Evolutionary conservation across 2,888 invertebrate species (phyloP), one percentile per base, ranked within the genome.

Genomic region (Sinelater perroti): DNA sequence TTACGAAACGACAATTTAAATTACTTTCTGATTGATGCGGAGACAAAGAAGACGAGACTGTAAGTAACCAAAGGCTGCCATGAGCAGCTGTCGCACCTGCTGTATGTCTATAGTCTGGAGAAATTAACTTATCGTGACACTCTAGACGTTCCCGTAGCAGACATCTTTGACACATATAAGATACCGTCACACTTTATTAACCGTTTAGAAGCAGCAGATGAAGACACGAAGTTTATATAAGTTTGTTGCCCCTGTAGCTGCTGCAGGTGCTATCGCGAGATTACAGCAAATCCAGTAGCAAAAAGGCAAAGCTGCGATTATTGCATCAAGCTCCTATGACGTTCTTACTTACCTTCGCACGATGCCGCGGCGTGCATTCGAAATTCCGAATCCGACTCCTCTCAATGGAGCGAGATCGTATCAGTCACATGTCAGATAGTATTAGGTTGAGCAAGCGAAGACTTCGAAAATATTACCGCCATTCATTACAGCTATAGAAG

Each of bases 161-260:
- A 66, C 63, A 68, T 62, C 67, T 64, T 64, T 71, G 71, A 70
- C 71, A 63, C 57, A 49, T 64, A 68, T 66, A 66, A 62, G 65
- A 64, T 53, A 42, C 60, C 61, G 61, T 51, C 44, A 44, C 60
- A 62, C 54, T 63, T 64, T 67, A 68, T 67, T 68, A 68, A 64
- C 60, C 50, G 40, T 26, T 31, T 55, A 44, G 42, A 56, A 56
- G 42, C 30, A 46, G 38, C 30, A 26, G 26, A 45, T 36, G 45
- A 53, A 44, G 36, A 45, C 20, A 26, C 14, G 16, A 17, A 20
- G 40, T 51, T 42, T 31, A 51, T 47, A 47, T 16, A 38, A 30
- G 40, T 51, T 51, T 51, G 14, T 36, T 36, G 45, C 53, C 21
- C 45, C n/a, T 28, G 17, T 20, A 51, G 7, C 21, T 14, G 10